Evolutionary conservation across 2,797 vertebrate species (phyloP), one percentile per base, ranked within the genome.

Genomic region (Microctenopoma stevenorrisi): DNA sequence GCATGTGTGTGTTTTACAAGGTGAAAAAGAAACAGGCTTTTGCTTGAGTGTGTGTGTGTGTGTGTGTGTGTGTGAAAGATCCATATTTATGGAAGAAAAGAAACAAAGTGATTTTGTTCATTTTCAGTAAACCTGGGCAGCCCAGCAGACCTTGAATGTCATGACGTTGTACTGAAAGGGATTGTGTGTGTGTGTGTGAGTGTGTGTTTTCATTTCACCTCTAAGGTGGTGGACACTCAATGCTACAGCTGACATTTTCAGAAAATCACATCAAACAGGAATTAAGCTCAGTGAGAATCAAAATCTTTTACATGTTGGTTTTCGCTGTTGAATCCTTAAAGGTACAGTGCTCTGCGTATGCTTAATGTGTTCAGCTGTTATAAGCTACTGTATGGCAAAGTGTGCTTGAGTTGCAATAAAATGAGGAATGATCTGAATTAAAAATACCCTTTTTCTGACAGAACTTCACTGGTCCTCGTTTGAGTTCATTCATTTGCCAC

Each of bases 61-160:
- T 22, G 22, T 22, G 22, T 28, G 68, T 72, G 62, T 66, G 50
- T 4, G 2, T 79, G 68, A 66, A 83, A 68, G 55, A 72, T 67
- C 56, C 52, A 50, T 58, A 30, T 35, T 63, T 48, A 30, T 53
- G 53, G 69, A 79, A 25, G 76, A 40, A 71, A 58, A 47, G 33
- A 57, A 51, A 44, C 43, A 78, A 56, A 47, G 37, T 50, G 44
- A 75, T 71, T 70, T 44, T 80, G 74, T 73, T 86, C 59, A 63
- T 89, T 89, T 89, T 80, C 87, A 84, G 88, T 86, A 72, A 83
- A 90, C 79, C 83, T 82, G 86, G 89, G 84, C 76, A 70, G 78
- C 86, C 89, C 91, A 83, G 90, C 86, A 84, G 92, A 94, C 90
- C 82, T 88, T 92, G 94, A 95, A 93, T 94, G 94, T 93, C 91